Evolutionary conservation across 2,888 invertebrate genomes (phyloP).

Genomic region (Eledone cirrhosa): DNA sequence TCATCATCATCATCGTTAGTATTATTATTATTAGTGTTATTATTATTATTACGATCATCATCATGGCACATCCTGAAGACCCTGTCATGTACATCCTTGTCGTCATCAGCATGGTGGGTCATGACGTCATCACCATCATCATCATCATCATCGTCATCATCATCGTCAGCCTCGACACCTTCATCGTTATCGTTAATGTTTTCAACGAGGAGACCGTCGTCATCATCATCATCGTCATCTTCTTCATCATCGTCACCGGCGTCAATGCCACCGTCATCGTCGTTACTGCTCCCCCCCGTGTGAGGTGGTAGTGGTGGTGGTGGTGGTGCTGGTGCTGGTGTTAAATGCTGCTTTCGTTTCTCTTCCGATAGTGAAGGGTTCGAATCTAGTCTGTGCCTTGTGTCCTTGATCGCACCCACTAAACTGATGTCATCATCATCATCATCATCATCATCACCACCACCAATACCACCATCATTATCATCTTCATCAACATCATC

Average conservation of each 20-base stretch:
- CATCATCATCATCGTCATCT: background rate
- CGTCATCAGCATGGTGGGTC: background rate
- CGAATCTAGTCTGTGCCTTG: background rate
- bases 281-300: slow-evolving; percentile 3
- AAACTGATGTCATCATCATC: background rate
- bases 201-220: background rate
- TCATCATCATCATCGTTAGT: background rate
- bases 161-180: background rate
- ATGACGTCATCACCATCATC: background rate
- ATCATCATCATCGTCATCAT: too few species aligned
- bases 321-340: too few species aligned
- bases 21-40: background rate
- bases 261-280: background rate
- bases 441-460: background rate
- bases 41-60: background rate
- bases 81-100: too few species aligned
- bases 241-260: too few species aligned
- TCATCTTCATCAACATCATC: too few species aligned
- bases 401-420: too few species aligned
- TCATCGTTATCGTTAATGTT: background rate
- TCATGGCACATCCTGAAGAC: too few species aligned
- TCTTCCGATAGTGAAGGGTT: background rate
- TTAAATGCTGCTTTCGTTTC: background rate
- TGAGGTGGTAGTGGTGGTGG: background rate
- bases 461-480: too few species aligned